Conservation (phyloP, 2,888 invertebrate genomes). For the Drosophila mulleri region DNA sequence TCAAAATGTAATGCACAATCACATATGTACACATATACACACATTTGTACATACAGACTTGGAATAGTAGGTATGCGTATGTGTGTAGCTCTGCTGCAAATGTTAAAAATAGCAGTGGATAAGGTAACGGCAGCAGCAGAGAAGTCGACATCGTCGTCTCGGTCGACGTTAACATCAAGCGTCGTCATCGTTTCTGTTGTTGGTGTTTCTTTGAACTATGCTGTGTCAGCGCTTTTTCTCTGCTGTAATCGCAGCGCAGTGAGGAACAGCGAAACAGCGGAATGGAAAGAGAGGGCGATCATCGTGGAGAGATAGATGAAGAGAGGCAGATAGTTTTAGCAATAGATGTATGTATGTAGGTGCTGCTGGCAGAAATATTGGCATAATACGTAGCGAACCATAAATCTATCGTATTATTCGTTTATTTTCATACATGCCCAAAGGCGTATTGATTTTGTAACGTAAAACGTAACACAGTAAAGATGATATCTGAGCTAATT, state of each 20-base stretch:
- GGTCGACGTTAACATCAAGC: slow-evolving; percentile 17
- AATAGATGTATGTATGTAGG: neutral
- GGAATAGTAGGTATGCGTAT: neutral
- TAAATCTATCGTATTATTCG: slow-evolving; percentile 61
- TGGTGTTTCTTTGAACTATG: slow-evolving; percentile 14
- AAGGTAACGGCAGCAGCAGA: slow-evolving; percentile 37
- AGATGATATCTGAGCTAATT: neutral
- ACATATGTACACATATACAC: neutral
- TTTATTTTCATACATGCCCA: neutral
- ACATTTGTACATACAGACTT: neutral
- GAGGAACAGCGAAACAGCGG: neutral
- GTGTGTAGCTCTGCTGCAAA: slow-evolving; percentile 1
- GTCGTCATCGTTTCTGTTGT: slow-evolving; percentile 32
- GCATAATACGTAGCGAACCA: slow-evolving; percentile 61
- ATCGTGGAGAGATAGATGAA: slow-evolving; percentile 4
- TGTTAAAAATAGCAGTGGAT: slow-evolving; percentile 49
- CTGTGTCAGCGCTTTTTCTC: slow-evolving; percentile 38
- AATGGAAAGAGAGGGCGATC: slow-evolving; percentile 6
- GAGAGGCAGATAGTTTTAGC: slow-evolving; percentile 7
- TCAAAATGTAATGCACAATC: slow-evolving; percentile 40
- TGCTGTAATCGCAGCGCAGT: slow-evolving; percentile 31
- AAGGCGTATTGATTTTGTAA: neutral
- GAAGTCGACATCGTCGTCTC: slow-evolving; percentile 14
- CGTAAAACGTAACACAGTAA: neutral
- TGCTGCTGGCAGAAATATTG: slow-evolving; percentile 55